phyloP scores from a whole-genome alignment of 37 sponge, comb jelly and placozoan genomes.

The Geodia barretti region DNA sequence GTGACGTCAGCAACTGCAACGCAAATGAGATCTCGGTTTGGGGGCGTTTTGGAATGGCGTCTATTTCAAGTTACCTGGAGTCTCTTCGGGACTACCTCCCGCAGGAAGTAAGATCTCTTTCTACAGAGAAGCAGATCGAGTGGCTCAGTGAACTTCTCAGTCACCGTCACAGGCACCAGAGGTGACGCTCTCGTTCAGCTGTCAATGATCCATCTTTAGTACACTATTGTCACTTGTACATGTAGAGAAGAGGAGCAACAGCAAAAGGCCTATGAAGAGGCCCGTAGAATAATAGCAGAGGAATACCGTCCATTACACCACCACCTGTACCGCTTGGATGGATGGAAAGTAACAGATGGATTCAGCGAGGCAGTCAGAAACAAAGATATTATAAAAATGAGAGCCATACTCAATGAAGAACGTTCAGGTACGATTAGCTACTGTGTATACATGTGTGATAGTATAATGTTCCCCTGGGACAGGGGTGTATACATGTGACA shows the following conservation, averaged over 20 bases:
- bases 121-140: not conserved
- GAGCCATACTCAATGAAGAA: not conserved
- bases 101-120: not conserved
- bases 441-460: no score
- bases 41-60: no score
- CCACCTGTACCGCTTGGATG: not conserved
- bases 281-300: not conserved
- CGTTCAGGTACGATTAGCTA: not conserved
- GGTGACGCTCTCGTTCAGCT: no score
- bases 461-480: not conserved
- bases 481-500: constrained; percentile 12
- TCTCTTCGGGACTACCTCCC: not conserved
- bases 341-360: not conserved
- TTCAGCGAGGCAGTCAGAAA: not conserved
- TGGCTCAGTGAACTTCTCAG: constrained; percentile 3
- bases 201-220: no score
- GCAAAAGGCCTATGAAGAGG: not conserved
- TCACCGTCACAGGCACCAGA: constrained; percentile 5
- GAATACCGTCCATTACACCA: not conserved
- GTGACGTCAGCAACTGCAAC: no score
- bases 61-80: no score
- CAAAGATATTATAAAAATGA: not conserved
- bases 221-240: no score
- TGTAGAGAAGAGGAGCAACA: not conserved
- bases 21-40: no score